These are phyloP conservation scores for Dynastes tityus DNA, from an alignment of 2,888 invertebrate genomes.

Conservation along the genomic window DNA sequence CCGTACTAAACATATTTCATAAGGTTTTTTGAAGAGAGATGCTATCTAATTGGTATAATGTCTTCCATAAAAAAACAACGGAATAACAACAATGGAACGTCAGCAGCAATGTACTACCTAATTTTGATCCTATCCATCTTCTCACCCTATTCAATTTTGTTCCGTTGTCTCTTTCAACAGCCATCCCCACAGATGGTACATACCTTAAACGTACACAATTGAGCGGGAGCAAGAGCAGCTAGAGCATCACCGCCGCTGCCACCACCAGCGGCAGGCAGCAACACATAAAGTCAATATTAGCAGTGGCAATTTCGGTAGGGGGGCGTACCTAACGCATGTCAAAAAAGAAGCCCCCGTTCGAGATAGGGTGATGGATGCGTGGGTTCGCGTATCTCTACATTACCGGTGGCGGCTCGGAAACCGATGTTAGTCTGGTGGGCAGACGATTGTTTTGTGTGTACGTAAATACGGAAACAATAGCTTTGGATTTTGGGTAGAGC, in stretches of 20 bases:
- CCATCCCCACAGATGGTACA: not conserved
- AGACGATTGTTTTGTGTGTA: no score
- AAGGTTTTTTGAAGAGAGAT: no score
- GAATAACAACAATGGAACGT: not conserved
- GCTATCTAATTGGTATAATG: no score
- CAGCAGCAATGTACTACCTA: not conserved
- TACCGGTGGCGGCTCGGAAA: no score
- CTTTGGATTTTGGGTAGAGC: no score
- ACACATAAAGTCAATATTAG: slow-evolving; percentile 46
- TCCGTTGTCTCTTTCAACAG: not conserved
- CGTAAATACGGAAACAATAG: no score
- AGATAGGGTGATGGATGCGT: slow-evolving; percentile 49
- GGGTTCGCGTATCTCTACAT: slow-evolving; percentile 40
- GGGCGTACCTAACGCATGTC: slow-evolving; percentile 36
- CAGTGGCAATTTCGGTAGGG: slow-evolving; percentile 28
- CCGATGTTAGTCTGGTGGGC: no score
- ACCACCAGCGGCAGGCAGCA: not conserved
- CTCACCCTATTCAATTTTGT: not conserved
- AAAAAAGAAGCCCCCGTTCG: slow-evolving; percentile 30
- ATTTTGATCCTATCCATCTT: not conserved
- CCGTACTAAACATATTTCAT: no score
- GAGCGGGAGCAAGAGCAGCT: slow-evolving; percentile 1
- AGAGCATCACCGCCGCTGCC: not conserved
- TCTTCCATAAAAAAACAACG: no score
- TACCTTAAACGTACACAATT: not conserved